Evolutionary conservation across 2,797 vertebrate species (phyloP), one percentile per base, ranked within the genome.

Genomic region (Garrulus glandarius): DNA sequence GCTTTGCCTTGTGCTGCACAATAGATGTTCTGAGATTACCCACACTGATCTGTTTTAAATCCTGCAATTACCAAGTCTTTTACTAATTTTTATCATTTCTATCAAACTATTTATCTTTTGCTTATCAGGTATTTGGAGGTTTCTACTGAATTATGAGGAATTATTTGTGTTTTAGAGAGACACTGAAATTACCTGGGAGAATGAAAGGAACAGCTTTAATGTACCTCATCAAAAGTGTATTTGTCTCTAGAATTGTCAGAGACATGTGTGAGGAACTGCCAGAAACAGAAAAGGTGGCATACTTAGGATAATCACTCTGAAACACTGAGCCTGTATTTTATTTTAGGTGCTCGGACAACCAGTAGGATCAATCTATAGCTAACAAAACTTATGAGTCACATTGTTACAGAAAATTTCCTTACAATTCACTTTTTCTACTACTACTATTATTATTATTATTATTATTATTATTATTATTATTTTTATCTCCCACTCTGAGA

Each of bases 101-200:
- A 13, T 34, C 41, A 59, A 50, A 16, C 5, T n/a, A 10, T 36
- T 10, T 20, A 10, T 36, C 36, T 43, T 55, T 41, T 70, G 5
- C 12, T 61, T 29, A 10, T 44, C 23, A 22, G 24, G 1, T 20
- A 13, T 41, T 46, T 9, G 2, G 10, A 1, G 0, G 0, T 6
- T 44, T 71, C 44, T 50, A 29, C 30, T 47, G 29, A 79, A 26
- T 52, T 18, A 9, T 29, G 30, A 50, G 37, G 29, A 71, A 84
- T 37, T 16, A 26, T 4, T 60, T 27, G 22, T 55, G n/a, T 53
- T 91, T 87, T 80, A 68, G n/a, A 72, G 32, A 60, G 27, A 37
- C 24, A 23, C 13, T 92, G 72, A 55, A 77, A 84, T 71, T 21
- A 26, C 14, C 23, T 15, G 47, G 71, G 12, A 47, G n/a, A 57